Evolutionary conservation across 2,113 vertebrate species (phyloP), one percentile per base, ranked within the genome.

Genomic region (Halcyon malimbica): DNA sequence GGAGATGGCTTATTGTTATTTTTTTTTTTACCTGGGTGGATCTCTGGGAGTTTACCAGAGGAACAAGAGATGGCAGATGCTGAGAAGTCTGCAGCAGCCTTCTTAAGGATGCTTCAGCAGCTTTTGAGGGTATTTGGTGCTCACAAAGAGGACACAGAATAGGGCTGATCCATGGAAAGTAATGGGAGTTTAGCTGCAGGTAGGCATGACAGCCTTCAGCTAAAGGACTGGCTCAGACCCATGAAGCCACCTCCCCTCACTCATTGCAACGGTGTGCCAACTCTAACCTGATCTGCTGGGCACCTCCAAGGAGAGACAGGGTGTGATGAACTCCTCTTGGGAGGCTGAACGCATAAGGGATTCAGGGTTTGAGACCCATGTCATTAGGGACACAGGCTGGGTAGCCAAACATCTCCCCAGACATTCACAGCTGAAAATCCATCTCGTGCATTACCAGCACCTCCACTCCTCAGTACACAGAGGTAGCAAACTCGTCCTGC

Each of bases 391-490:
- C 33, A 6, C 29, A 14, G 31, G 5, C 13, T 44, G 10, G 41
- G 19, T 2, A 37, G 5, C 8, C 21, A 26, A 42, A 42, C 4
- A 3, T 4, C 37, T 63, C 41, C 5, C 15, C 16, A 15, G 33
- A 16, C 5, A 4, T 5, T 69, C 25, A 13, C 20, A 50, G 37
- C 31, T 71, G 70, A 51, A 64, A 85, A 54, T 25, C 16, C 79
- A 24, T 6, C 44, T 71, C 19, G 5, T 3, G 13, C 70, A 20
- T 4, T 31, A 31, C 9, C 3, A 41, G 11, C 35, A 24, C 19
- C 53, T 68, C 68, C 37, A 4, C 51, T 23, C 25, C 44, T 33
- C 5, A 3, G 2, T 1, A 33, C 25, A 13, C 20, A 0, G 4
- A 5, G 2, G 16, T 9, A 46, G 73, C 59, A 54, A 3, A 11